Conservation (phyloP, 2,888 invertebrate species). For the Agonopterix arenella region DNA sequence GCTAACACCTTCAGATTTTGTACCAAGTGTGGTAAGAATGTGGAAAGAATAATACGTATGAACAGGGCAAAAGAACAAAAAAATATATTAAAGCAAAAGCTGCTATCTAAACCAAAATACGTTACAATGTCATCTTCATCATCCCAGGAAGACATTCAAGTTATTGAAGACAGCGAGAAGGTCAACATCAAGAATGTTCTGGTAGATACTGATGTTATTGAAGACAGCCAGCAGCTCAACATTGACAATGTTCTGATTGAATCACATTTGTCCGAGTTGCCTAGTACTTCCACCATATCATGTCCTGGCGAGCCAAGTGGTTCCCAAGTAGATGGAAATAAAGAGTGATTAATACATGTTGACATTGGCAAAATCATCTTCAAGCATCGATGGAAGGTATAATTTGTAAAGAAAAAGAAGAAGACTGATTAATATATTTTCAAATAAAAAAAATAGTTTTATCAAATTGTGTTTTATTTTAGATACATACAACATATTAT, state of each 20-base stretch:
- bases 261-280: conserved; percentile 13
- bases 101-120: conserved; percentile 14
- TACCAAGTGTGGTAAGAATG: conserved; percentile 16
- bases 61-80: conserved; percentile 15
- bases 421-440: too few species aligned
- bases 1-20: conserved; percentile 17
- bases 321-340: too few species aligned
- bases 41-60: conserved; percentile 12
- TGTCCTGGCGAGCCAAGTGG: conserved; percentile 15
- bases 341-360: too few species aligned
- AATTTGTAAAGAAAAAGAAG: too few species aligned
- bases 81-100: too few species aligned
- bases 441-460: too few species aligned
- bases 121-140: conserved; percentile 16
- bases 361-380: too few species aligned
- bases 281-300: conserved; percentile 14
- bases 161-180: background rate
- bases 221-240: conserved; percentile 14
- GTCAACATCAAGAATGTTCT: background rate
- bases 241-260: conserved; percentile 12
- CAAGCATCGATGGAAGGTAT: too few species aligned
- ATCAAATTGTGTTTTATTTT: too few species aligned
- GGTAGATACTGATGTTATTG: conserved; percentile 11
- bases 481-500: too few species aligned
- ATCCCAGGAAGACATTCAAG: conserved; percentile 8